A percentile compares a stretch with the other conserved stretches of the same genome.
These are phyloP conservation scores for Brienomyrus brachyistius DNA, from an alignment of 2,113 vertebrate genomes.

Conservation along the genomic window DNA sequence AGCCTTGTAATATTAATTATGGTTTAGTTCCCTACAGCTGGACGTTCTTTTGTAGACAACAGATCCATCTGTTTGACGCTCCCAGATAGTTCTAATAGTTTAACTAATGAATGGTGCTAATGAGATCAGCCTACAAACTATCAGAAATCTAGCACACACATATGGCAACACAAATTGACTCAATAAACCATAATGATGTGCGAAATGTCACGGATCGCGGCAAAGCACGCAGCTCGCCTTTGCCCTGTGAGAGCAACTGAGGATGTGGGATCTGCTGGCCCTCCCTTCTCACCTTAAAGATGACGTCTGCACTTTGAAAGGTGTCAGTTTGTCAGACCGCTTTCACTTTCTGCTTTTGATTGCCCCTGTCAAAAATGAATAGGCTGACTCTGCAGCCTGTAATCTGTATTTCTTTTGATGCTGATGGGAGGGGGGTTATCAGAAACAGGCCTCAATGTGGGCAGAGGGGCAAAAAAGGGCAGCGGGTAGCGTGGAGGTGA, in stretches of 20 bases:
- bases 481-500: neutral
- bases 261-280: neutral
- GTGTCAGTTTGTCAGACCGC: neutral
- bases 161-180: conserved; percentile 34
- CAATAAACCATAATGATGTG: conserved; percentile 31
- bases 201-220: conserved; percentile 19
- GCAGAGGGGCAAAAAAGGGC: neutral
- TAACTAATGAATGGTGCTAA: conserved; percentile 24
- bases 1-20: conserved; percentile 7
- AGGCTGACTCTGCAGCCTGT: neutral
- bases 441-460: neutral
- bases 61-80: conserved; percentile 8
- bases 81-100: conserved; percentile 18
- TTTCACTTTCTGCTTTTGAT: neutral
- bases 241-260: neutral
- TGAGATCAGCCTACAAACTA: conserved; percentile 13
- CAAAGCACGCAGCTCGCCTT: neutral
- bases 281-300: neutral
- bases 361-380: neutral
- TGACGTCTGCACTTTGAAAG: neutral
- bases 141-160: conserved; percentile 23
- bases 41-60: neutral
- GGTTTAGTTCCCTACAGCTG: neutral
- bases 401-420: neutral
- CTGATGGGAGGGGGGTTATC: neutral